phyloP scores from a whole-genome alignment of 2,888 invertebrate genomes.

The Axea sp. region DNA sequence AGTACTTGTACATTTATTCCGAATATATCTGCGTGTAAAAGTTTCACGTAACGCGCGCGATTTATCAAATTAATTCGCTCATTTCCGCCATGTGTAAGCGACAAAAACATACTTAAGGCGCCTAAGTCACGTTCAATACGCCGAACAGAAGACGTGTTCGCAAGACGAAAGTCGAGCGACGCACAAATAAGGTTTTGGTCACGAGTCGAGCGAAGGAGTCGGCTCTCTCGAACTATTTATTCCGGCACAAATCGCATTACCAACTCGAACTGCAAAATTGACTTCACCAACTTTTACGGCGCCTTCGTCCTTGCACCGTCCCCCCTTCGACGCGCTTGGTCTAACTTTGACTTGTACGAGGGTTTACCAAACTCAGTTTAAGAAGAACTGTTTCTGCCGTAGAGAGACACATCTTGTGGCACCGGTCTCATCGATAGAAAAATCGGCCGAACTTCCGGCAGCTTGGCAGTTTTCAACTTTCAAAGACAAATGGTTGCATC shows the following conservation, averaged over 20 bases:
- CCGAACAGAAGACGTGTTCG: constrained; percentile 72
- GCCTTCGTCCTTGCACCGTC: constrained; percentile 70
- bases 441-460: constrained; percentile 68
- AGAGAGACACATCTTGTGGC: constrained; percentile 69
- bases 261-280: constrained; percentile 79
- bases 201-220: constrained; percentile 60
- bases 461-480: constrained; percentile 71
- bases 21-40: constrained; percentile 46
- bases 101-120: constrained; percentile 68
- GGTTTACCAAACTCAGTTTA: constrained; percentile 79
- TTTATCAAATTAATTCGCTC: constrained; percentile 55
- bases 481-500: constrained; percentile 61
- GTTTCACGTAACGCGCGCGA: constrained; percentile 15
- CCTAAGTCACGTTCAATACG: constrained; percentile 74
- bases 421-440: constrained; percentile 69
- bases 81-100: constrained; percentile 53
- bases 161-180: constrained; percentile 65
- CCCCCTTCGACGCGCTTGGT: constrained; percentile 69
- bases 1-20: constrained; percentile 16
- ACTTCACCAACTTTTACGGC: constrained; percentile 78
- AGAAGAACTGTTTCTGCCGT: constrained; percentile 77
- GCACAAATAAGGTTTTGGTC: constrained; percentile 61
- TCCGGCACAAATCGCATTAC: constrained; percentile 79
- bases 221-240: constrained; percentile 74
- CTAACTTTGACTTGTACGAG: constrained; percentile 77